phyloP scores from a whole-genome alignment of 2,888 invertebrate genomes.

The Schizaphis graminum region DNA sequence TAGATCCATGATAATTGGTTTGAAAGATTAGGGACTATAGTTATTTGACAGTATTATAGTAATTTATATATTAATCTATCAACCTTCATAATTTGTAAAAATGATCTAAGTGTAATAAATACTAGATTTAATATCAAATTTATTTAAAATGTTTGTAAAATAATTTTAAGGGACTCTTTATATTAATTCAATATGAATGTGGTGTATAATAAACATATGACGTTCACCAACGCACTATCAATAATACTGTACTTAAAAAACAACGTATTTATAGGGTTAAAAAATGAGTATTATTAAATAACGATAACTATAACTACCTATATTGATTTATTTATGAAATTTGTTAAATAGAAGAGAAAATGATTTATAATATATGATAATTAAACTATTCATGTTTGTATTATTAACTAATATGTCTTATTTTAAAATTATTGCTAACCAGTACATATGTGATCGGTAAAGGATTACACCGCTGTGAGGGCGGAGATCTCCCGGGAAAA shows the following conservation, averaged over 20 bases:
- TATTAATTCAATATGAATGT: neutral
- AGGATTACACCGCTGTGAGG: too few species aligned
- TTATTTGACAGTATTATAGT: too few species aligned
- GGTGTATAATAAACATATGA: neutral
- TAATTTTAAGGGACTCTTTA: too few species aligned
- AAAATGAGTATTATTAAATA: neutral
- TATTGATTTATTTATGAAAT: slow-evolving; percentile 1
- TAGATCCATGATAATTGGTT: too few species aligned
- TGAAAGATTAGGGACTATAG: too few species aligned
- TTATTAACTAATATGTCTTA: neutral
- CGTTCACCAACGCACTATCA: neutral
- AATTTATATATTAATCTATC: too few species aligned
- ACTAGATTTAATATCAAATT: too few species aligned
- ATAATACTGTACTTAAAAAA: neutral
- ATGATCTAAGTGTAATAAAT: too few species aligned
- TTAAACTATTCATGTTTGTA: neutral
- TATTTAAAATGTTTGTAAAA: too few species aligned
- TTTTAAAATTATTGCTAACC: neutral
- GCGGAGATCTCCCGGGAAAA: neutral
- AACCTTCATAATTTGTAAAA: too few species aligned
- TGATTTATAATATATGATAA: neutral
- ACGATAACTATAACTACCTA: neutral
- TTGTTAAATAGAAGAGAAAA: too few species aligned
- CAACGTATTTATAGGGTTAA: neutral
- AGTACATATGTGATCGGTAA: neutral